Percentiles rank a stretch among this genome's conserved stretches.
Conservation (phyloP, 2,888 invertebrate species). For the Lasioglossum oenotherae region DNA sequence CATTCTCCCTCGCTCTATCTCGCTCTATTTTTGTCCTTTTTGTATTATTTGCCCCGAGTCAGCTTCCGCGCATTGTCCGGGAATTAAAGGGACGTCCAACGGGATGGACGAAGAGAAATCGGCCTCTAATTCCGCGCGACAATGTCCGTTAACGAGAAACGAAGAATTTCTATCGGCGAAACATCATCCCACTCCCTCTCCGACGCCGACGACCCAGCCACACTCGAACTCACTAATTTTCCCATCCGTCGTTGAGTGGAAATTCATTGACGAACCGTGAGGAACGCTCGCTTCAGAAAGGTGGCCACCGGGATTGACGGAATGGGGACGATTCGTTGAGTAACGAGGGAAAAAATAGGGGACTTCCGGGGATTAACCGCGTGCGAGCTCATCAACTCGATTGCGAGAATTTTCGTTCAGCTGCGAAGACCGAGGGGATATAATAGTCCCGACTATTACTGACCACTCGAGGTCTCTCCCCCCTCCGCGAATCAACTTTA, state of each 20-base stretch:
- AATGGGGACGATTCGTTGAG: slow-evolving; percentile 15
- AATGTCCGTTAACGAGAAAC: slow-evolving; percentile 69
- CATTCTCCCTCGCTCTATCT: slow-evolving; percentile 6
- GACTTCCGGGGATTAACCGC: slow-evolving; percentile 20
- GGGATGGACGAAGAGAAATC: slow-evolving; percentile 53
- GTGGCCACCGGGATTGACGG: slow-evolving; percentile 3
- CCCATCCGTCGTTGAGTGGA: slow-evolving; percentile 14
- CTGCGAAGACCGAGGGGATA: background rate
- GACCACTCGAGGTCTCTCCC: background rate
- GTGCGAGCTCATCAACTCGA: slow-evolving; percentile 5
- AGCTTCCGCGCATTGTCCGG: slow-evolving; percentile 55
- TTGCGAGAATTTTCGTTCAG: background rate
- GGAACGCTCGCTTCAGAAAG: background rate
- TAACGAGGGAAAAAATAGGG: slow-evolving; percentile 22
- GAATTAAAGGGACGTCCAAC: slow-evolving; percentile 54
- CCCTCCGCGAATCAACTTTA: background rate
- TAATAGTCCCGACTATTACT: slow-evolving; percentile 6
- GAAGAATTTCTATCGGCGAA: slow-evolving; percentile 40
- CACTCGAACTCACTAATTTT: slow-evolving; percentile 38
- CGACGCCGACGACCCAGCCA: background rate
- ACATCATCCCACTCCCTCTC: slow-evolving; percentile 12
- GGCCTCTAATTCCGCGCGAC: slow-evolving; percentile 63
- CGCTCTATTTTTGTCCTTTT: background rate
- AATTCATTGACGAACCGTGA: slow-evolving; percentile 10
- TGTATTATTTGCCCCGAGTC: slow-evolving; percentile 8